These are phyloP conservation scores for Lepus europaeus DNA, from an alignment of 2,113 vertebrate genomes.

Conservation along the genomic window DNA sequence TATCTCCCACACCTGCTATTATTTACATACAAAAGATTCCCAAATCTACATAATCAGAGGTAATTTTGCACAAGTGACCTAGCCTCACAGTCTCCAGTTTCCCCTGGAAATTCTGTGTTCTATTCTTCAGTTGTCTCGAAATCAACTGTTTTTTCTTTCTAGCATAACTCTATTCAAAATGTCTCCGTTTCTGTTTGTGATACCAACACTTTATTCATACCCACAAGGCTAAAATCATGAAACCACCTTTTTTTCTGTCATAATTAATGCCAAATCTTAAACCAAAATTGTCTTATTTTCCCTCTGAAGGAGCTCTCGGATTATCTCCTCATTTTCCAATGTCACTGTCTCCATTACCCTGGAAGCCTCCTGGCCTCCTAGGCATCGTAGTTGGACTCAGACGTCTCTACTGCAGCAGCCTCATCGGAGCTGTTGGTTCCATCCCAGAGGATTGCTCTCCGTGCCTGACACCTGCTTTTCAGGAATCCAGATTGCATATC, in stretches of 20 bases:
- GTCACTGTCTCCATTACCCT: neutral
- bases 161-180: neutral
- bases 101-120: neutral
- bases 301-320: slow-evolving; percentile 24
- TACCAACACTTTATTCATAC: slow-evolving; percentile 25
- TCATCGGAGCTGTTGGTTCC: slow-evolving; percentile 22
- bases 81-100: neutral
- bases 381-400: slow-evolving; percentile 13
- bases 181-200: neutral
- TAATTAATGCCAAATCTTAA: neutral
- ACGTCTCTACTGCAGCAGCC: neutral
- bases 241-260: slow-evolving; percentile 23
- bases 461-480: neutral
- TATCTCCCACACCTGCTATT: neutral
- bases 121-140: slow-evolving; percentile 11
- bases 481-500: neutral
- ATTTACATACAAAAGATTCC: neutral
- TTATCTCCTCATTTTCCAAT: neutral
- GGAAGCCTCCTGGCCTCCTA: neutral
- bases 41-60: neutral
- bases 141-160: neutral
- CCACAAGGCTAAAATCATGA: neutral
- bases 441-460: neutral
- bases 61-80: neutral
- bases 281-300: neutral